Conservation (phyloP, 2,797 vertebrate species). For the Scarus forsteni region DNA sequence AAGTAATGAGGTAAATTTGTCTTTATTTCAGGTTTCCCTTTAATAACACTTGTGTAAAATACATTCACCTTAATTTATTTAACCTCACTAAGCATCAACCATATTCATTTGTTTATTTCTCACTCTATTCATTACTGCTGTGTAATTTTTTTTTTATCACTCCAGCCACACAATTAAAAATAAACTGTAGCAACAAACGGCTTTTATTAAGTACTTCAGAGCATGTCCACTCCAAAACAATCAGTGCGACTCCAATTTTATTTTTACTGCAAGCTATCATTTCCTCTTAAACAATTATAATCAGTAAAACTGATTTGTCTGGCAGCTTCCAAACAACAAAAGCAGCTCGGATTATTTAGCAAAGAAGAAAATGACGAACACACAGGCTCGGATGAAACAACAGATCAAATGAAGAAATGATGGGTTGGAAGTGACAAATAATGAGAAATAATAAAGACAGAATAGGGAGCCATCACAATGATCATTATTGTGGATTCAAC, state of each 20-base stretch:
- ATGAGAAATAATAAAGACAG: background rate
- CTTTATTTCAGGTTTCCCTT: no score
- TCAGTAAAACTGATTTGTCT: background rate
- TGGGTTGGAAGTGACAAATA: background rate
- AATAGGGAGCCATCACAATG: background rate
- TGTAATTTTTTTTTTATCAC: slow-evolving; percentile 20
- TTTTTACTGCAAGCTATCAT: background rate
- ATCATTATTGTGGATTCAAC: no score
- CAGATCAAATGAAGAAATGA: background rate
- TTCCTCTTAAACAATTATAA: background rate
- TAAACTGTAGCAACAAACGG: slow-evolving; percentile 11
- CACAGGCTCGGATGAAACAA: background rate
- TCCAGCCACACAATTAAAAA: slow-evolving; percentile 12
- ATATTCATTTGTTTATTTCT: slow-evolving; percentile 23
- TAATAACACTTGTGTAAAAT: no score
- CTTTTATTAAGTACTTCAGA: slow-evolving; percentile 12
- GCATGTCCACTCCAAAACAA: background rate
- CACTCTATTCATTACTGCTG: slow-evolving; percentile 13
- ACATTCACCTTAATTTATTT: no score
- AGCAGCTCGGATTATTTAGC: background rate
- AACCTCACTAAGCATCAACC: no score
- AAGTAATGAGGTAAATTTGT: no score
- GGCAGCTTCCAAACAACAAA: background rate
- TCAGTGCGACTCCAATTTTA: background rate
- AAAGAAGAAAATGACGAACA: background rate